Evolutionary conservation across 2,888 invertebrate species (phyloP), one percentile per base, ranked within the genome.

Genomic region (Quadriops clusia): DNA sequence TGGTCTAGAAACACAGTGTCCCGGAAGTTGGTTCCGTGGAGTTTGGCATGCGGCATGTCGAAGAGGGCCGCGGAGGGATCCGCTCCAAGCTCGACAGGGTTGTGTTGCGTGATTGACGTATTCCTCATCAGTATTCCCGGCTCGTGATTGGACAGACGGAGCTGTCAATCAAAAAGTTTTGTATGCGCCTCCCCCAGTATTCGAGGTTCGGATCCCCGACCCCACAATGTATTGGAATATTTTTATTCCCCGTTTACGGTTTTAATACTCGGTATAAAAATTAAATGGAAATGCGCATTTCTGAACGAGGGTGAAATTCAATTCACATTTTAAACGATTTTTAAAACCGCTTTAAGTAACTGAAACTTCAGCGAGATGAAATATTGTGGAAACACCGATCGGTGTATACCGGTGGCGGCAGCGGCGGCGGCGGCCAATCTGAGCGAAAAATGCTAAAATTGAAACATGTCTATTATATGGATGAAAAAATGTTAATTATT

Each of bases 61-160:
- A 34, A 34, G 37, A 30, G 35, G 31, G 34, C 37, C 31, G 32
- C 28, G 34, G 34, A 38, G 40, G 34, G 38, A 36, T 31, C 33
- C 36, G 34, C 37, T 38, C 38, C 36, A 36, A 38, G 38, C 39
- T 38, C 38, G 40, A 40, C 40, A 40, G 44, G 42, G 43, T 44
- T 43, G 45, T 44, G 44, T 45, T 41, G 43, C 42, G 44, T 77
- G 77, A 77, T 77, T 77, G 77, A 78, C 77, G 72, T 70, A 69
- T 61, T 65, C 64, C 72, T 74, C 75, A 77, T 76, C 76, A 74
- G 72, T 67, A 70, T 71, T 72, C 67, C 71, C 64, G 68, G 65
- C 68, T 70, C 69, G 73, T 72, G 70, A 79, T 79, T 79, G 79
- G 79, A 67, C 72, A 73, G 72, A 72, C 69, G 68, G 69, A 72